These are phyloP conservation scores for Andinoacara biseriatus DNA, from an alignment of 2,113 vertebrate species.

Conservation along the genomic window DNA sequence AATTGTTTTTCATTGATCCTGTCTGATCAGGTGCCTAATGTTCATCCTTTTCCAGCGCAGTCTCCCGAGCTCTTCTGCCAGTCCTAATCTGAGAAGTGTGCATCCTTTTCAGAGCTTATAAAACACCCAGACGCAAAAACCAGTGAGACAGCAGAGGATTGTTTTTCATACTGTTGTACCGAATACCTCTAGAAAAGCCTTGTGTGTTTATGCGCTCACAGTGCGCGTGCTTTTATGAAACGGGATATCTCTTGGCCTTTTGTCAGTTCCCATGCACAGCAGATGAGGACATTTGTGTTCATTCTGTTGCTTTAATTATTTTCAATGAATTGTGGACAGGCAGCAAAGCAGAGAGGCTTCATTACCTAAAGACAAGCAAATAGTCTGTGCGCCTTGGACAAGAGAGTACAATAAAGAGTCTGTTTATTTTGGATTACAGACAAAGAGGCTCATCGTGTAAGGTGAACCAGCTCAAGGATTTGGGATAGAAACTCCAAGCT, in stretches of 20 bases:
- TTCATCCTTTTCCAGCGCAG: conserved; percentile 73
- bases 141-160: conserved; percentile 28
- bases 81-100: conserved; percentile 66
- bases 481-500: conserved; percentile 45
- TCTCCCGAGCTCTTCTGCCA: conserved; percentile 61
- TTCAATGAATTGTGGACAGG: conserved; percentile 27
- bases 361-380: conserved; percentile 56
- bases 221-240: conserved; percentile 4
- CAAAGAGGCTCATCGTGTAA: conserved; percentile 43
- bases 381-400: conserved; percentile 14
- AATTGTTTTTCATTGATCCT: conserved; percentile 84
- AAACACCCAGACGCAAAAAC: conserved; percentile 42
- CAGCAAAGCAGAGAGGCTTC: conserved; percentile 34
- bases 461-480: conserved; percentile 61
- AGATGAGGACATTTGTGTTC: conserved; percentile 43
- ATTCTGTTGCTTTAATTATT: conserved; percentile 38
- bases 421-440: conserved; percentile 51
- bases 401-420: conserved; percentile 33
- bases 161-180: conserved; percentile 12
- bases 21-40: conserved; percentile 74
- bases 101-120: conserved; percentile 60
- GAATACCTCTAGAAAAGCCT: neutral
- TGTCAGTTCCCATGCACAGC: conserved; percentile 42
- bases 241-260: conserved; percentile 30
- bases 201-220: conserved; percentile 9